Evolutionary conservation across 2,113 vertebrate species (phyloP).

Genomic region (Chloroceryle aenea): DNA sequence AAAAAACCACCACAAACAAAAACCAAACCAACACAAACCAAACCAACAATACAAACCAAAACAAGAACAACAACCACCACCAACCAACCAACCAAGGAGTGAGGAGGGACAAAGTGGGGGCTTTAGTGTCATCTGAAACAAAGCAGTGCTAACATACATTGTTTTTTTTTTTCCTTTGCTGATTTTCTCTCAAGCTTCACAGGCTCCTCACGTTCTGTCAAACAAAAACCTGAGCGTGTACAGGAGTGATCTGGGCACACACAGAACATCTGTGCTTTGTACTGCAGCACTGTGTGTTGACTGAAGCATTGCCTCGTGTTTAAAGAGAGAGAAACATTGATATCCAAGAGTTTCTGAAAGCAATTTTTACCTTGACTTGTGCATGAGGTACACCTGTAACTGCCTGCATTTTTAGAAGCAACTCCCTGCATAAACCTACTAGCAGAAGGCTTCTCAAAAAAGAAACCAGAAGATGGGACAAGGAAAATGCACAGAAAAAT

Average conservation of each 20-base stretch:
- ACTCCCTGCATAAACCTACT: neutral
- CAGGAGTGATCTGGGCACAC: neutral
- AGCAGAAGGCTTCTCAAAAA: neutral
- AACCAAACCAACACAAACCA: no score
- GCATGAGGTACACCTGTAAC: neutral
- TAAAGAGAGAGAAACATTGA: neutral
- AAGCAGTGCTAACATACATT: neutral
- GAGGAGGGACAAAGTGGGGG: neutral
- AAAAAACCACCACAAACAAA: neutral
- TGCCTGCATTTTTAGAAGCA: neutral
- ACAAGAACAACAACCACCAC: no score
- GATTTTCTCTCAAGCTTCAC: neutral
- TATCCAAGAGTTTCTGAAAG: neutral
- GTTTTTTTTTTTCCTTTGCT: neutral
- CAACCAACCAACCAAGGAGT: neutral
- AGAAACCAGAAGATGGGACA: neutral
- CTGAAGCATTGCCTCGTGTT: neutral
- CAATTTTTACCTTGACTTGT: neutral
- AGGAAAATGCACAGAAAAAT: neutral
- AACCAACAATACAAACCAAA: no score
- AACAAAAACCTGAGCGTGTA: neutral
- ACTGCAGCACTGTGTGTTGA: neutral
- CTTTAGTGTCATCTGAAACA: neutral
- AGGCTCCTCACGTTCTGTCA: neutral
- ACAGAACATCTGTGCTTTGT: conserved; percentile 23